Base-by-base conservation (phyloP, 2,113 vertebrate genomes). In the Takifugu bimaculatus region DNA sequence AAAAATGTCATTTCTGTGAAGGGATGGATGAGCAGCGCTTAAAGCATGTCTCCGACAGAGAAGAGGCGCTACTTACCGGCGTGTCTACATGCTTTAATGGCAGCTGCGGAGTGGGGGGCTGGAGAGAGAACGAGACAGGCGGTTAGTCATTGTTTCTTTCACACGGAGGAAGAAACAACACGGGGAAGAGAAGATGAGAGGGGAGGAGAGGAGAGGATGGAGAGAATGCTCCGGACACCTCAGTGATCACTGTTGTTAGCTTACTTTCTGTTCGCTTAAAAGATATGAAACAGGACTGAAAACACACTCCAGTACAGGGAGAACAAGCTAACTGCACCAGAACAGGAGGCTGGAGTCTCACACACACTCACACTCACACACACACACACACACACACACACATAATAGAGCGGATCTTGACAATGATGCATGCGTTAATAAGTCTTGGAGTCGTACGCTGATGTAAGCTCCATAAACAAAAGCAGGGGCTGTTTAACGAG, bases 51-150 rank as follows among this genome's bases (percentile, higher is more conserved):
- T 70, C 43, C 26, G 10, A 51, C 2, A 43, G 67, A 64, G 56
- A 54, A 66, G 58, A 63, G 55, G 25, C 11, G 42, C 60, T 60
- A 92, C 93, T 93, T 89, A 94, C 93, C 82, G 85, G 85, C 20
- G 88, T 67, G 26, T 92, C 92, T 91, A 91, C 91, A 91, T 92
- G 90, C 87, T 93, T 91, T 77, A 86, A 78, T 60, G 90, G 85
- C 80, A 88, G 90, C 77, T 93, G 91, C 59, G 88, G 89, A 14
- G 65, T 87, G 62, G 88, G 68, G 71, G 88, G 86, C 91, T 88
- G 83, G 50, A 87, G 72, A 72, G 63, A 83, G 11, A 78, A 67
- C 26, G 14, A 83, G 57, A 81, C 43, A 84, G 63, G 48, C 66
- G 64, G 53, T 82, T 70, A 80, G 75, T 73, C 72, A 61, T 64